phyloP scores from a whole-genome alignment of 2,797 vertebrate species.

The Erethizon dorsatum region DNA sequence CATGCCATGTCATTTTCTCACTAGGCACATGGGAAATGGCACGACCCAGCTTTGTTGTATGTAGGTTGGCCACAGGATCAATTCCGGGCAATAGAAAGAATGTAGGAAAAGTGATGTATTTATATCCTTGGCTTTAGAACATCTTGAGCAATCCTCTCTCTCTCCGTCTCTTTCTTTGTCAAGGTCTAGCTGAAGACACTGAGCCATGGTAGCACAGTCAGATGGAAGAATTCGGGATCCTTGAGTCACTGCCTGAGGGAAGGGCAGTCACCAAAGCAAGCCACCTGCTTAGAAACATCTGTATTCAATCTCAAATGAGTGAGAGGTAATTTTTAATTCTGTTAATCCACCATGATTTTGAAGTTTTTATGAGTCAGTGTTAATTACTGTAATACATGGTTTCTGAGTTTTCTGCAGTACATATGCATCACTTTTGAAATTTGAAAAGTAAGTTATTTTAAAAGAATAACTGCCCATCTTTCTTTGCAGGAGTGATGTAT shows the following conservation, averaged over 20 bases:
- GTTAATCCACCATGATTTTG: constrained; percentile 15
- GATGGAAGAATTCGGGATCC: not conserved
- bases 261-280: not conserved
- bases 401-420: not conserved
- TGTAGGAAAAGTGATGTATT: not conserved
- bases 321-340: constrained; percentile 11
- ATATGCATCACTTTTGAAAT: not conserved
- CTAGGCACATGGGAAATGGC: not conserved
- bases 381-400: not conserved
- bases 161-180: not conserved
- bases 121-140: not conserved
- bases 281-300: not conserved
- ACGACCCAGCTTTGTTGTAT: not conserved
- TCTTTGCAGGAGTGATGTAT: not conserved
- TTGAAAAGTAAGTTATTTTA: constrained; percentile 27
- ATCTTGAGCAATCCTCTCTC: not conserved
- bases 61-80: not conserved
- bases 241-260: not conserved
- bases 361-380: not conserved
- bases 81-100: not conserved
- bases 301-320: not conserved
- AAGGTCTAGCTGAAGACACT: not conserved
- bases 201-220: not conserved
- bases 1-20: not conserved
- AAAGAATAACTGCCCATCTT: not conserved